A percentile compares a stretch with the other conserved stretches of the same genome.
These are phyloP conservation scores for Iselma pallidipennis DNA, from an alignment of 2,888 invertebrate species.

Conservation along the genomic window DNA sequence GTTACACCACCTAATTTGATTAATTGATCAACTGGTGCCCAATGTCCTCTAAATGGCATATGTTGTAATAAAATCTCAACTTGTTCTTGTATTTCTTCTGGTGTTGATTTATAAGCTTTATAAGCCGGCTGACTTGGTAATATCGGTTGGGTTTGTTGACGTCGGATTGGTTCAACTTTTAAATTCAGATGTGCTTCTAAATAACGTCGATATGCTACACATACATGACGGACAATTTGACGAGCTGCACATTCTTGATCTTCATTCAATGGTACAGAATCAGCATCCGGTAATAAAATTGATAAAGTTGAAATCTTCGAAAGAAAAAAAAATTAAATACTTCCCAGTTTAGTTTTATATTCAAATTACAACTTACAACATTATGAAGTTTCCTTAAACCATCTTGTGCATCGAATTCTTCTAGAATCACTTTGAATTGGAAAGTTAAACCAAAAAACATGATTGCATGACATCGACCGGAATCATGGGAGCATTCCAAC, in stretches of 20 bases:
- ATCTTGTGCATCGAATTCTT: slow-evolving; percentile 92
- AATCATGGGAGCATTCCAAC: slow-evolving; percentile 89
- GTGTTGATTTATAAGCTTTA: slow-evolving; percentile 67
- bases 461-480: slow-evolving; percentile 95
- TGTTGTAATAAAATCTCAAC: slow-evolving; percentile 79
- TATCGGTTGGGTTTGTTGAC: slow-evolving; percentile 57
- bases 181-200: slow-evolving; percentile 87
- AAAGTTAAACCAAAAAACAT: slow-evolving; percentile 98
- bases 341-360: not conserved
- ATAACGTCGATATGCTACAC: slow-evolving; percentile 86
- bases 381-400: slow-evolving; percentile 93
- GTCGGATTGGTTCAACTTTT: slow-evolving; percentile 72
- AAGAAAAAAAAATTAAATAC: not conserved
- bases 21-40: slow-evolving; percentile 90
- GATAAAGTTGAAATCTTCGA: slow-evolving; percentile 80
- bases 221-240: slow-evolving; percentile 90
- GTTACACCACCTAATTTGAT: slow-evolving; percentile 81
- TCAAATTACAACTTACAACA: slow-evolving; percentile 66
- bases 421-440: slow-evolving; percentile 89
- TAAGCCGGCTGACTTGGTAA: slow-evolving; percentile 55
- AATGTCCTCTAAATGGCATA: slow-evolving; percentile 75
- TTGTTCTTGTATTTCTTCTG: slow-evolving; percentile 85
- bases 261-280: slow-evolving; percentile 68
- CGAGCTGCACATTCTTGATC: slow-evolving; percentile 89
- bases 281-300: slow-evolving; percentile 76